phyloP scores from a whole-genome alignment of 2,888 invertebrate genomes.

The Agonopterix heracliana region DNA sequence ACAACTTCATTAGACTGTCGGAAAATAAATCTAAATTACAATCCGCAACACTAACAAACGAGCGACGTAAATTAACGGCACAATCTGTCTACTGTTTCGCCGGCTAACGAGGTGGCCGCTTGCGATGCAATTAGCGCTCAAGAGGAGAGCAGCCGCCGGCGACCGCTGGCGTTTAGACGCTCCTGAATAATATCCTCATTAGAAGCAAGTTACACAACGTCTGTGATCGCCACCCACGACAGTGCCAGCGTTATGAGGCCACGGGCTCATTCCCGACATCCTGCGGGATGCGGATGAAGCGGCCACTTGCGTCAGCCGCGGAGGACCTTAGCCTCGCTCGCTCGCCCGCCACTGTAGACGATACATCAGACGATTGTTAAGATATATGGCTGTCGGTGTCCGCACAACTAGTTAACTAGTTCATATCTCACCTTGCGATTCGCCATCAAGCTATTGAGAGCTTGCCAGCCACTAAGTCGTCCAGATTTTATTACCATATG shows the following conservation, averaged over 20 bases:
- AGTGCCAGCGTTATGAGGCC: conserved; percentile 62
- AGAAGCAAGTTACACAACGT: conserved; percentile 50
- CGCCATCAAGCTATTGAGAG: conserved; percentile 30
- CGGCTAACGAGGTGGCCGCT: conserved; percentile 45
- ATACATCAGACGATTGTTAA: conserved; percentile 55
- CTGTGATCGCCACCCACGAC: conserved; percentile 53
- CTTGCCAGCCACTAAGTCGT: conserved; percentile 2
- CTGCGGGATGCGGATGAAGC: conserved; percentile 53
- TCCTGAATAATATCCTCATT: conserved; percentile 68
- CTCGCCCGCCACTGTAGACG: conserved; percentile 32
- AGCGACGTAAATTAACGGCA: conserved; percentile 36
- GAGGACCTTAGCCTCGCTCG: conserved; percentile 55
- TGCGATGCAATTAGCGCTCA: conserved; percentile 46
- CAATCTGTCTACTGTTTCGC: conserved; percentile 41
- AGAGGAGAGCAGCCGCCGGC: conserved; percentile 18
- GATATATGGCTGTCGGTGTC: conserved; percentile 37
- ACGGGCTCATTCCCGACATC: conserved; percentile 73
- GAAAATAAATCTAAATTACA: conserved; percentile 1
- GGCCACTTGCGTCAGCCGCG: conserved; percentile 60
- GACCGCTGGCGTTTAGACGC: conserved; percentile 26
- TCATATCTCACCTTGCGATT: conserved; percentile 23
- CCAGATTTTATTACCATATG: background rate
- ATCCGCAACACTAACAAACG: conserved; percentile 15
- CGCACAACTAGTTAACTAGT: conserved; percentile 20
- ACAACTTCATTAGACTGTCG: no score